Base-by-base conservation (phyloP, 2,113 vertebrate species). In the Dipodomys merriami region DNA sequence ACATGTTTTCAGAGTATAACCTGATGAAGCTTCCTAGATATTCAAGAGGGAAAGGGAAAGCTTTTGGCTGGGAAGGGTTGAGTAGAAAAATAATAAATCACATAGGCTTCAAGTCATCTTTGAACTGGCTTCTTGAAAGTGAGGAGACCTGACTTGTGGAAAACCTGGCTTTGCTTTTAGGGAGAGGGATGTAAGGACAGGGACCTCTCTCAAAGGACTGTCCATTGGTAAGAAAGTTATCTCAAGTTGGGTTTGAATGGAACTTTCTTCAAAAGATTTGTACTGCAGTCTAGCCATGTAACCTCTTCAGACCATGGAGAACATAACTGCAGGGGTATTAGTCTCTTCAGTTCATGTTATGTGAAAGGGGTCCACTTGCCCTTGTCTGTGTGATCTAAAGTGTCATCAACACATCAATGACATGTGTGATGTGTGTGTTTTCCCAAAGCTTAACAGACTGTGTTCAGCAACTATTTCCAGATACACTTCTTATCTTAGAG, bases 381-480 rank as follows among this genome's bases (percentile, higher is more conserved):
- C 10, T 67, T 4, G 16, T 9, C 39, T 22, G 2, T 0, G 18
- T 15, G 19, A 62, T 65, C 83, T 27, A 49, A 25, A 0, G 19
- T 18, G 49, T 29, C 46, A 6, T 1, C 39, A 83, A n/a, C 53
- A 30, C 6, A 18, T 23, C 72, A 69, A 27, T 1, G 62, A 74
- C 29, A 64, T 7, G 2, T 35, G 71, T 33, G 7, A 39, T 44
- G 2, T 68, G n/a, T 22, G 64, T 88, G 12, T 57, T 57, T 18
- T 13, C 69, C 35, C 11, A 11, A 20, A 68, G 49, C 39, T 79
- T 27, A 76, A 44, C 12, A 30, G 39, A 7, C 62, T 49, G 1
- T 60, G 18, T 23, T 1, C 30, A 30, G n/a, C 30, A 22, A 10
- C 7, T 35, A 13, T 33, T 78, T 27, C 69, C 67, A 49, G 33